Conservation (phyloP, 1,140 invertebrate genomes). For the Dendrolimus kikuchii region DNA sequence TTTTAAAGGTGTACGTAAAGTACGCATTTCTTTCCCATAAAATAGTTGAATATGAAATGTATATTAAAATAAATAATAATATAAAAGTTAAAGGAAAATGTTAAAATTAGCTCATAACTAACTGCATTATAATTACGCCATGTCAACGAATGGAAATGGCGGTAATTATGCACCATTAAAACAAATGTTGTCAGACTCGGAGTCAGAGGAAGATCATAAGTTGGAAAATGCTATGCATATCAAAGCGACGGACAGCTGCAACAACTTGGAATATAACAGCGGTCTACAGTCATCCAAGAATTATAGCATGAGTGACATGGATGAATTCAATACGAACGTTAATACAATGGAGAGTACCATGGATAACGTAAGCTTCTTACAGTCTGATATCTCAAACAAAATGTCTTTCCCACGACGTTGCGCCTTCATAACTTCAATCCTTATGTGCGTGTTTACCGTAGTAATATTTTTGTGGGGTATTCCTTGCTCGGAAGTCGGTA, state of each 20-base stretch:
- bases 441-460: constrained; percentile 80
- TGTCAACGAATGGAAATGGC: constrained; percentile 66
- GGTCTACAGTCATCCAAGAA: constrained; percentile 57
- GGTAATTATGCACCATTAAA: constrained; percentile 80
- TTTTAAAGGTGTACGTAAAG: too few species aligned
- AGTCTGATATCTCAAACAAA: constrained; percentile 61
- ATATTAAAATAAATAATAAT: too few species aligned
- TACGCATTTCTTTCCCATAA: too few species aligned
- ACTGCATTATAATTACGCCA: constrained; percentile 21
- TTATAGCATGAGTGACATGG: constrained; percentile 61
- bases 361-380: constrained; percentile 73
- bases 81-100: too few species aligned
- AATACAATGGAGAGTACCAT: constrained; percentile 69
- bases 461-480: constrained; percentile 82
- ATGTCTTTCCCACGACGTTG: constrained; percentile 78
- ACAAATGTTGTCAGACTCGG: constrained; percentile 81
- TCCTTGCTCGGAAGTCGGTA: constrained; percentile 78
- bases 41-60: too few species aligned
- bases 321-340: constrained; percentile 65
- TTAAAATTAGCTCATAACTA: too few species aligned
- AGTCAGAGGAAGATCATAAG: constrained; percentile 79
- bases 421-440: constrained; percentile 78
- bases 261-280: constrained; percentile 75
- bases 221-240: constrained; percentile 50
- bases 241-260: constrained; percentile 48